These are phyloP conservation scores for Acanthurus tractus DNA, from an alignment of 2,797 vertebrate species.

Conservation along the genomic window DNA sequence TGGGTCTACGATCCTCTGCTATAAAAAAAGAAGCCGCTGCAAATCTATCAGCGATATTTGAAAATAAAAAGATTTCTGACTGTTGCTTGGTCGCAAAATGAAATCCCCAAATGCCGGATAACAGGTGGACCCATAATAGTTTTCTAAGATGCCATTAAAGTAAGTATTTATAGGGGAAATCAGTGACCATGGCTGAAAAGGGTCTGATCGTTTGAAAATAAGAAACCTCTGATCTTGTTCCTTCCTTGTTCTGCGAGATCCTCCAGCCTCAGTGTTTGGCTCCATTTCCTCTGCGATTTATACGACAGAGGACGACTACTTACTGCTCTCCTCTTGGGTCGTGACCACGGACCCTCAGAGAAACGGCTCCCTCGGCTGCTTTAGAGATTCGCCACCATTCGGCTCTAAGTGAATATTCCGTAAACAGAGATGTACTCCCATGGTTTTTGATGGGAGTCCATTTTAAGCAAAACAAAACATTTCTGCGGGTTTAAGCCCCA, in stretches of 20 bases:
- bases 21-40: constrained; percentile 15
- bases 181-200: constrained; percentile 30
- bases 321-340: constrained; percentile 41
- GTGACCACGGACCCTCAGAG: constrained; percentile 45
- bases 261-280: constrained; percentile 64
- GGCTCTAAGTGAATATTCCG: constrained; percentile 57
- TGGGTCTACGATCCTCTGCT: constrained; percentile 23
- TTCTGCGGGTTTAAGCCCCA: constrained; percentile 36
- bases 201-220: constrained; percentile 21
- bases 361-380: constrained; percentile 55
- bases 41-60: constrained; percentile 44
- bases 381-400: constrained; percentile 47
- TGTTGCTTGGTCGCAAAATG: constrained; percentile 30
- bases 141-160: constrained; percentile 51
- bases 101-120: constrained; percentile 37
- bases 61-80: constrained; percentile 34
- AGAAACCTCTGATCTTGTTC: constrained; percentile 52
- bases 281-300: constrained; percentile 68
- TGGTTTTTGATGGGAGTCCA: constrained; percentile 41
- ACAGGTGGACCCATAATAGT: constrained; percentile 41
- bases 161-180: constrained; percentile 66
- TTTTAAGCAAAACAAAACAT: constrained; percentile 53
- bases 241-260: constrained; percentile 24
- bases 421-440: constrained; percentile 60
- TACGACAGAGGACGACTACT: constrained; percentile 51